Evolutionary conservation across 2,888 invertebrate species (phyloP).

Genomic region (Metalampra italica): DNA sequence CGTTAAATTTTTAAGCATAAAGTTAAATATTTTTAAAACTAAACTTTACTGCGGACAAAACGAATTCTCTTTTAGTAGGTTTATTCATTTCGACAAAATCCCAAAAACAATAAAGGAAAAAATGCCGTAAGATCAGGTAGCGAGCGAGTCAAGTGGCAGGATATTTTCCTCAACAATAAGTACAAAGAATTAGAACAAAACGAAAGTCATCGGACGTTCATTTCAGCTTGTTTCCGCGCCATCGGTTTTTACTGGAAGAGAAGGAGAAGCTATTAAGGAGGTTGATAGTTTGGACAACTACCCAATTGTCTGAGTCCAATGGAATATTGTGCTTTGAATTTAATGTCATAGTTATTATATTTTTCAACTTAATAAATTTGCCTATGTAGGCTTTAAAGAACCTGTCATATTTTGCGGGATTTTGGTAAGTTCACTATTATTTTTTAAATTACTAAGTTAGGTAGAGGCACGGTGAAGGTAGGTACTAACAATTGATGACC

Average conservation of each 20-base stretch:
- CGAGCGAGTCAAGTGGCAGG: constrained; percentile 36
- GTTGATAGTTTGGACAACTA: constrained; percentile 42
- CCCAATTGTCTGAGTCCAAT: constrained; percentile 29
- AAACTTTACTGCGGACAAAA: no score
- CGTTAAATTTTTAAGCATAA: no score
- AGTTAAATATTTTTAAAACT: no score
- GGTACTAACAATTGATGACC: no score
- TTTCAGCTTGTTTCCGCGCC: constrained; percentile 61
- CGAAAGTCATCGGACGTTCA: constrained; percentile 70
- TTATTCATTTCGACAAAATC: neutral
- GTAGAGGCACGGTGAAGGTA: no score
- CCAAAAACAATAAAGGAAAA: constrained; percentile 23
- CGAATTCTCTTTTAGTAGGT: no score
- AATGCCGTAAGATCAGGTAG: constrained; percentile 35
- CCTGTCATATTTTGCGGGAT: no score
- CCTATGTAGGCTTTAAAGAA: no score
- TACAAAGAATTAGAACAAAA: constrained; percentile 59
- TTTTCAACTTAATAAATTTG: neutral
- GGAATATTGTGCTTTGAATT: neutral
- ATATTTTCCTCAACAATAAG: constrained; percentile 45
- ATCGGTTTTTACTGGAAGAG: constrained; percentile 57
- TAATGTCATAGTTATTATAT: neutral
- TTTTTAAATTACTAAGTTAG: no score
- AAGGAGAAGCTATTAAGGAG: constrained; percentile 39
- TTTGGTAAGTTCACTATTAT: no score